phyloP scores from a whole-genome alignment of 2,888 invertebrate genomes.

The Hirtodrosophila confusa region DNA sequence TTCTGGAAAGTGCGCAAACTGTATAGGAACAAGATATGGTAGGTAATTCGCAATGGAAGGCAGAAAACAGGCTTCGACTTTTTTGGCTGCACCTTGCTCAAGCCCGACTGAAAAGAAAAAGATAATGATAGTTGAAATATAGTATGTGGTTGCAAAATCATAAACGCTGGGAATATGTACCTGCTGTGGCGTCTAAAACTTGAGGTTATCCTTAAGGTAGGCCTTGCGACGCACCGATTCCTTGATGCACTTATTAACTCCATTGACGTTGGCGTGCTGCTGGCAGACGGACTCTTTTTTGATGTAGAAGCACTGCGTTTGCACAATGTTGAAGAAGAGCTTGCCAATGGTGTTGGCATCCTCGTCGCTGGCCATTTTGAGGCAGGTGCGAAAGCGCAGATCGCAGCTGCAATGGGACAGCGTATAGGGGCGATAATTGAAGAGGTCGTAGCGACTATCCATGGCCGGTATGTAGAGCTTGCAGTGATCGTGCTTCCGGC shows the following conservation, averaged over 20 bases:
- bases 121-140: background rate
- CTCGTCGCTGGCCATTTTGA: conserved; percentile 93
- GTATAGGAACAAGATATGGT: conserved; percentile 23
- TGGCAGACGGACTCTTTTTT: conserved; percentile 91
- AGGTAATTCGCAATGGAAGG: conserved; percentile 19
- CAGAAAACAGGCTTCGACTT: conserved; percentile 9
- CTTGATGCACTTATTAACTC: conserved; percentile 86
- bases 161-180: conserved; percentile 2
- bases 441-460: conserved; percentile 92
- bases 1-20: conserved; percentile 1
- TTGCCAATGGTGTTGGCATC: conserved; percentile 96
- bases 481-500: conserved; percentile 94
- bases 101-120: background rate
- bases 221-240: conserved; percentile 89
- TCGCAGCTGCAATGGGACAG: conserved; percentile 97
- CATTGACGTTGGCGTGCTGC: conserved; percentile 91
- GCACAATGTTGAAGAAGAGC: conserved; percentile 97
- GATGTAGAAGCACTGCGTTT: conserved; percentile 95
- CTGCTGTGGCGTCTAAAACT: conserved; percentile 68
- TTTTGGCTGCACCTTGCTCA: background rate
- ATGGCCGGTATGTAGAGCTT: conserved; percentile 93
- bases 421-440: conserved; percentile 95
- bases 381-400: conserved; percentile 94
- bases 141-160: too few relatives aligned
- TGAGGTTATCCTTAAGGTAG: conserved; percentile 88